Base-by-base conservation (phyloP, 2,113 vertebrate species). In the Nibea coibor region DNA sequence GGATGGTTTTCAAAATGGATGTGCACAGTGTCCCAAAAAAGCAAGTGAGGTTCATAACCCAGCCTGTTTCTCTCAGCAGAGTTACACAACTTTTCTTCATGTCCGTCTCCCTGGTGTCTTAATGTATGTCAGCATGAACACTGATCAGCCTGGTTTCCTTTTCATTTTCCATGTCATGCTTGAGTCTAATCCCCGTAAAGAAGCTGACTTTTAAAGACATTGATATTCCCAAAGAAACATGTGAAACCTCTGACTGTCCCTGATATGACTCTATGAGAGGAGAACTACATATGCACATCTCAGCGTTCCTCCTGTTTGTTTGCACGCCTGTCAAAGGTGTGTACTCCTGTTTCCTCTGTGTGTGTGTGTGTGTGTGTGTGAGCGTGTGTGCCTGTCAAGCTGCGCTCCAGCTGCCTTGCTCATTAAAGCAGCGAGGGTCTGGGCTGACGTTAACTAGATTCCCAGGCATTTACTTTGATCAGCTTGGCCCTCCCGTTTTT, bases 391-490 rank as follows among this genome's bases (percentile, higher is more conserved):
- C 72, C 78, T 54, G 73, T 85, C 84, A 83, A 10, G 76, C 78
- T 89, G 88, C 7, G 76, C 84, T 83, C 87, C 87, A 87, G 85
- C 80, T 89, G 89, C 80, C 71, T 64, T 3, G 63, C 88, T 89
- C 77, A 83, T 90, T 89, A 90, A 91, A 88, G 87, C 48, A 14
- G 83, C 17, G n/a, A 86, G 74, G 58, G 77, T 86, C 74, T 56
- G 69, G 70, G 66, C 83, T 87, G 83, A 89, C 72, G 68, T 90
- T 93, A 91, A 92, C 89, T 89, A 87, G 85, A 90, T 84, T 90
- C 86, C 76, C 64, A 80, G 80, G 87, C 85, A 89, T 91, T 92
- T 86, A 89, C 91, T 92, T 92, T 90, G 86, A 93, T 93, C 90
- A 87, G 81, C 56, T 19, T 10, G 51, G 75, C 64, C 70, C 77